A percentile compares a stretch with the other conserved stretches of the same genome.
phyloP scores from a whole-genome alignment of 2,113 vertebrate species.

The Zapus hudsonius region DNA sequence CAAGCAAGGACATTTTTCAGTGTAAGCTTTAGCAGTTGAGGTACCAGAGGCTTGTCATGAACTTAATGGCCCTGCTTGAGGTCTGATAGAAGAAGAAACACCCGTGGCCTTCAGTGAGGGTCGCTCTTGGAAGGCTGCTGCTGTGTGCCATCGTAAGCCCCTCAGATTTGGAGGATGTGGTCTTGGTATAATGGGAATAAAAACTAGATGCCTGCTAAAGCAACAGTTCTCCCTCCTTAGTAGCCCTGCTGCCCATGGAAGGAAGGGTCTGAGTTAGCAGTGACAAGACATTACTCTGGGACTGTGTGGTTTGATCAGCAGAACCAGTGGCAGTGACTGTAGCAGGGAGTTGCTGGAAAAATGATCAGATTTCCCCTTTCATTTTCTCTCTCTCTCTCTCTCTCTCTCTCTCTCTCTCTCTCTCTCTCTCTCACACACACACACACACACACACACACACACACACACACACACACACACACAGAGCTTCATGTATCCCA shows the following conservation, averaged over 20 bases:
- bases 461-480: no score
- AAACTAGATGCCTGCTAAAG: fast-evolving
- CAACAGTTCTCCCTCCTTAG: not conserved
- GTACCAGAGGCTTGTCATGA: not conserved
- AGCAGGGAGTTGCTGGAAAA: not conserved
- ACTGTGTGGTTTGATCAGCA: not conserved
- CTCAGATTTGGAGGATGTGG: not conserved
- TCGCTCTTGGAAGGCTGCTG: not conserved
- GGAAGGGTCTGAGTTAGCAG: not conserved
- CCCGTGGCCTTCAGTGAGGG: not conserved
- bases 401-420: not conserved
- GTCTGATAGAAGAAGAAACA: not conserved
- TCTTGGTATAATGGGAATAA: fast-evolving
- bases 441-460: no score
- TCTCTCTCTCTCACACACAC: no score
- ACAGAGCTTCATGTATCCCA: no score
- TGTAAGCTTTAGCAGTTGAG: not conserved
- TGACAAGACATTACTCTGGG: fast-evolving
- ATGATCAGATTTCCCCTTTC: not conserved
- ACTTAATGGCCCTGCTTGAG: not conserved
- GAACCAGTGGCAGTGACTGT: not conserved
- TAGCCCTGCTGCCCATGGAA: fast-evolving
- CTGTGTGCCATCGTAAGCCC: not conserved
- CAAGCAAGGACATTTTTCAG: not conserved
- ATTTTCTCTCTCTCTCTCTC: not conserved